These are phyloP conservation scores for Notechis scutatus DNA, from an alignment of 2,113 vertebrate genomes.

Conservation along the genomic window DNA sequence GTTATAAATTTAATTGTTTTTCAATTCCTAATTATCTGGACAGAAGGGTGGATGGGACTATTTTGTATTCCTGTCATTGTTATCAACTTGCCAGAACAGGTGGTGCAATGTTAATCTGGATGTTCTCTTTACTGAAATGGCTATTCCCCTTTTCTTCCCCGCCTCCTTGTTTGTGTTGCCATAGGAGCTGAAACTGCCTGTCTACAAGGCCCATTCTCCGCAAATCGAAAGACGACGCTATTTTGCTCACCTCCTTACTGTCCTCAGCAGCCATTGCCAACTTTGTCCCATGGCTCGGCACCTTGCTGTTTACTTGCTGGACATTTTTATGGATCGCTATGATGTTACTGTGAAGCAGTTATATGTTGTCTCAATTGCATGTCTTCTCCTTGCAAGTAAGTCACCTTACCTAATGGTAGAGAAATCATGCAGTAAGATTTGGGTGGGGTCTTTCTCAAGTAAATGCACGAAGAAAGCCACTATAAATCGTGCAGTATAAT, in stretches of 20 bases:
- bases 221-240: slow-evolving; percentile 87
- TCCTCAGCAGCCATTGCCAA: slow-evolving; percentile 81
- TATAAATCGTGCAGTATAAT: slow-evolving; percentile 4
- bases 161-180: neutral
- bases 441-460: neutral
- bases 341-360: slow-evolving; percentile 82
- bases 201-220: slow-evolving; percentile 81
- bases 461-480: neutral
- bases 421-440: neutral
- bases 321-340: slow-evolving; percentile 89
- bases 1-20: neutral
- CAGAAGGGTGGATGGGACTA: neutral
- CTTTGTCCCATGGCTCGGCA: slow-evolving; percentile 84
- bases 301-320: slow-evolving; percentile 86
- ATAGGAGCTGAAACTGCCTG: slow-evolving; percentile 86
- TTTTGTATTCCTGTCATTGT: neutral
- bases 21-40: neutral
- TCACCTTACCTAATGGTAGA: slow-evolving; percentile 24
- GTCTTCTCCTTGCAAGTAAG: slow-evolving; percentile 90
- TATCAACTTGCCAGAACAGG: neutral
- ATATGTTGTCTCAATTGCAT: slow-evolving; percentile 79
- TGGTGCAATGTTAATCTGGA: neutral
- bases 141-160: neutral
- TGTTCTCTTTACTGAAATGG: neutral
- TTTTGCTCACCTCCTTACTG: slow-evolving; percentile 82